These are phyloP conservation scores for Adelosebastes latens DNA, from an alignment of 2,797 vertebrate genomes.

Conservation along the genomic window DNA sequence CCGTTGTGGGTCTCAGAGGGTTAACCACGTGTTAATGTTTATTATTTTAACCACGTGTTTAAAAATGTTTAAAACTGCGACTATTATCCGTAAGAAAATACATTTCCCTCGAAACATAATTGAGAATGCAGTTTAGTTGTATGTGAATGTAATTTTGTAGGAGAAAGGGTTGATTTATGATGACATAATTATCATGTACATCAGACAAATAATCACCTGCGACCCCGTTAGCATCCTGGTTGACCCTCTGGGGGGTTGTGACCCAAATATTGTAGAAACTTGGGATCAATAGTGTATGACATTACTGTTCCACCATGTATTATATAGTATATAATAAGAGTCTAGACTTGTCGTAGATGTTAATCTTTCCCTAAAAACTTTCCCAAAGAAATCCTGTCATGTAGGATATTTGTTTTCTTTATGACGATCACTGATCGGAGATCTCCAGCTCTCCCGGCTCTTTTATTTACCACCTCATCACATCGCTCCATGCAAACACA, in stretches of 20 bases:
- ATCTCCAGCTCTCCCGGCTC: not conserved
- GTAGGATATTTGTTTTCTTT: constrained; percentile 13
- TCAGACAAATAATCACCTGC: not conserved
- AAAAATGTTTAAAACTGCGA: too few relatives aligned
- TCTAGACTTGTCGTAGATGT: not conserved
- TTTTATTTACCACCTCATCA: constrained; percentile 41
- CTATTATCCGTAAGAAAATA: too few relatives aligned
- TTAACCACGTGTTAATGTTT: too few relatives aligned
- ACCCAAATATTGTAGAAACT: not conserved
- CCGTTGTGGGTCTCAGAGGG: too few relatives aligned
- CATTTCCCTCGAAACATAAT: too few relatives aligned
- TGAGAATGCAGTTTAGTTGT: too few relatives aligned
- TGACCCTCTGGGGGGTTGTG: too few relatives aligned
- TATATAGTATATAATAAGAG: not conserved
- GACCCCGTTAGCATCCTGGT: too few relatives aligned
- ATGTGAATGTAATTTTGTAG: too few relatives aligned
- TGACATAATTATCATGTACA: not conserved
- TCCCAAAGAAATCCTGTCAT: not conserved
- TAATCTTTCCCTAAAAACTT: not conserved
- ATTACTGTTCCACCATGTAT: too few relatives aligned
- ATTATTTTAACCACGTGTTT: too few relatives aligned
- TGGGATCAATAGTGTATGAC: constrained; percentile 4
- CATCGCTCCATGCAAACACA: constrained; percentile 49
- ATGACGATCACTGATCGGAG: not conserved
- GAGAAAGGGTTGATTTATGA: not conserved